Conservation (phyloP, 2,888 invertebrate genomes). For the Phortica okadai region DNA sequence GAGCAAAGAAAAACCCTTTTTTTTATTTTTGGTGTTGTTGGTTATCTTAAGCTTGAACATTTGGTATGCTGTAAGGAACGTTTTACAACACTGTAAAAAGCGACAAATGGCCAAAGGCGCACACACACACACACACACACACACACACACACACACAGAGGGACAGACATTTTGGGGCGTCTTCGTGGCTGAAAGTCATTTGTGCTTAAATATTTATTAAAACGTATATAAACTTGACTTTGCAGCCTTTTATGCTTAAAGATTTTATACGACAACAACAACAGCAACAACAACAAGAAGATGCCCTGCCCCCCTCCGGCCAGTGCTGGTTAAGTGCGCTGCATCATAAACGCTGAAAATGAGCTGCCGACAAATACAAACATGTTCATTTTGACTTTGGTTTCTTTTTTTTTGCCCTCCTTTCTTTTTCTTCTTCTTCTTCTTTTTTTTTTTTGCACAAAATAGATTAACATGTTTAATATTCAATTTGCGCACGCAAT, state of each 20-base stretch:
- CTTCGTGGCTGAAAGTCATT: not conserved
- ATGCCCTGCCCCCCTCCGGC: too few species aligned
- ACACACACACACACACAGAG: too few species aligned
- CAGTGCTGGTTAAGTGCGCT: not conserved
- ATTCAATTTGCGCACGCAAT: slow-evolving; percentile 69
- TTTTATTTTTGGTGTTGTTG: slow-evolving; percentile 53
- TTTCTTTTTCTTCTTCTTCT: not conserved
- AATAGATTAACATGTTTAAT: slow-evolving; percentile 73
- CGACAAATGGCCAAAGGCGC: not conserved
- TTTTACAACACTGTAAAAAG: slow-evolving; percentile 65
- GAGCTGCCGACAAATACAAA: not conserved
- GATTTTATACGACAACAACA: not conserved
- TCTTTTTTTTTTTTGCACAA: slow-evolving; percentile 38
- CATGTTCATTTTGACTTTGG: not conserved
- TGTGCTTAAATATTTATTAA: slow-evolving; percentile 20
- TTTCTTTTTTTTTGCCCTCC: not conserved
- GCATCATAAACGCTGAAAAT: not conserved
- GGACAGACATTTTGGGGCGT: not conserved
- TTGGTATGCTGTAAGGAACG: slow-evolving; percentile 50
- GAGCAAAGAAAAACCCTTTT: slow-evolving; percentile 38
- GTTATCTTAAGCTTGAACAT: slow-evolving; percentile 34
- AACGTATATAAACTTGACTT: not conserved
- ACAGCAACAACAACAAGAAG: not conserved
- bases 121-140: not conserved
- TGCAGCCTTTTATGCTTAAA: not conserved